These are phyloP conservation scores for Amphipoea oculea DNA, from an alignment of 2,888 invertebrate species.

Conservation along the genomic window DNA sequence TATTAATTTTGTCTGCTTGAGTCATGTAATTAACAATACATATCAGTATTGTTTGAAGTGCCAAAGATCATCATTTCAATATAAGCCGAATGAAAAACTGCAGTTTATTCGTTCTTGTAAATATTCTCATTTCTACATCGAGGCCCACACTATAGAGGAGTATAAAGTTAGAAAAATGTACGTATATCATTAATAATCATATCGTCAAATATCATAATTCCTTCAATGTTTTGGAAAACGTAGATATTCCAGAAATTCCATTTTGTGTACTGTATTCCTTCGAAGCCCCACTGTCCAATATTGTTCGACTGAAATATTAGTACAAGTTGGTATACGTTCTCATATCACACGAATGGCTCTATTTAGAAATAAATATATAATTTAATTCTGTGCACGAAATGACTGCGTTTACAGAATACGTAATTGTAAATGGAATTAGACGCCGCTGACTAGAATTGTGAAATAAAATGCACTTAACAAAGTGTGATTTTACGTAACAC, in stretches of 20 bases:
- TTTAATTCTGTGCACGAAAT: conserved; percentile 49
- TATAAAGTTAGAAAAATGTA: conserved; percentile 40
- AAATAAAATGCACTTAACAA: conserved; percentile 14
- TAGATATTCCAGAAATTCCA: conserved; percentile 43
- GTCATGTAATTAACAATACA: conserved; percentile 40
- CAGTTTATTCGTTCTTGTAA: conserved; percentile 10
- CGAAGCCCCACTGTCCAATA: conserved; percentile 32
- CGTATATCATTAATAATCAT: conserved; percentile 58
- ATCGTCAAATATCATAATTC: conserved; percentile 62
- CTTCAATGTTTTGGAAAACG: conserved; percentile 46
- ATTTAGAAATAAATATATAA: conserved; percentile 41
- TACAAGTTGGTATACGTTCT: conserved; percentile 72
- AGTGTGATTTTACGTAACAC: conserved; percentile 19
- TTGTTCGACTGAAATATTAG: conserved; percentile 66
- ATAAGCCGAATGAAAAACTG: not conserved
- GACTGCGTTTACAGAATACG: conserved; percentile 43
- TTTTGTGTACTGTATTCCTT: conserved; percentile 46
- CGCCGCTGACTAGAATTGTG: conserved; percentile 8
- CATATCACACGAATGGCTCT: conserved; percentile 69
- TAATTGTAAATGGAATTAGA: conserved; percentile 53
- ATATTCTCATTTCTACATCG: conserved; percentile 34
- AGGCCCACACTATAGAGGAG: conserved; percentile 41
- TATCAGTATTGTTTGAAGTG: conserved; percentile 59
- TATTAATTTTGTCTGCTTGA: not conserved
- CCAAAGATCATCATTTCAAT: conserved; percentile 45